These are phyloP conservation scores for Myotis planiceps DNA, from an alignment of 2,797 vertebrate species.

Conservation along the genomic window DNA sequence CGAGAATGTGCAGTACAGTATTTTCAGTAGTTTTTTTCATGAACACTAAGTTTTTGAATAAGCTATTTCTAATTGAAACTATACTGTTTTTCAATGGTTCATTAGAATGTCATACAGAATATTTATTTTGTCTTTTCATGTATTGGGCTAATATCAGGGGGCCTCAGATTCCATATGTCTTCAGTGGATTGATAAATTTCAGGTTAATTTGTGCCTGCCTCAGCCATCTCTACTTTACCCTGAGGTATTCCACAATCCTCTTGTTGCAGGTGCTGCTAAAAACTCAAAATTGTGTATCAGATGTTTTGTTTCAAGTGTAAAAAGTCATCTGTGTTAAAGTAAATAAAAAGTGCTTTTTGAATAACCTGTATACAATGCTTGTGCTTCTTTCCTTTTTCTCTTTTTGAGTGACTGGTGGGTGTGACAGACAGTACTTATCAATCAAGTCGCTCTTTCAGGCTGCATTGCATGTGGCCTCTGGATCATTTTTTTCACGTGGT, in stretches of 20 bases:
- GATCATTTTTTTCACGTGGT: background rate
- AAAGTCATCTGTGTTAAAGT: slow-evolving; percentile 72
- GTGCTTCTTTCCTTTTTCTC: slow-evolving; percentile 33
- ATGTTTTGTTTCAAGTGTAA: slow-evolving; percentile 74
- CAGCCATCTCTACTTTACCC: slow-evolving; percentile 63
- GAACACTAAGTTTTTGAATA: slow-evolving; percentile 56
- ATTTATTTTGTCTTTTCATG: slow-evolving; percentile 61
- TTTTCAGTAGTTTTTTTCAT: slow-evolving; percentile 60
- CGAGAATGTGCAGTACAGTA: slow-evolving; percentile 51
- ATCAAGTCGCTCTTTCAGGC: background rate
- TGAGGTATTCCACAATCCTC: slow-evolving; percentile 73
- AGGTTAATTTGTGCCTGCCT: slow-evolving; percentile 79
- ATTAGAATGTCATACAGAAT: slow-evolving; percentile 43
- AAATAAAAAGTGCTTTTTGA: slow-evolving; percentile 79
- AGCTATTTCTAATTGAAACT: slow-evolving; percentile 68
- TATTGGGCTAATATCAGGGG: slow-evolving; percentile 55
- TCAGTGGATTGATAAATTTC: slow-evolving; percentile 74
- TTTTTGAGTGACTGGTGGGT: slow-evolving; percentile 5
- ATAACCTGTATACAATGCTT: slow-evolving; percentile 53
- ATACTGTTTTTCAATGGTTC: slow-evolving; percentile 51
- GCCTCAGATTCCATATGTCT: slow-evolving; percentile 62
- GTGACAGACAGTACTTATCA: background rate
- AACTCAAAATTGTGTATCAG: slow-evolving; percentile 70
- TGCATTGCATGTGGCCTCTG: background rate
- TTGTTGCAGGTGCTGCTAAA: slow-evolving; percentile 81